These are phyloP conservation scores for Ischnus inquisitorius DNA, from an alignment of 2,888 invertebrate genomes.

Conservation along the genomic window DNA sequence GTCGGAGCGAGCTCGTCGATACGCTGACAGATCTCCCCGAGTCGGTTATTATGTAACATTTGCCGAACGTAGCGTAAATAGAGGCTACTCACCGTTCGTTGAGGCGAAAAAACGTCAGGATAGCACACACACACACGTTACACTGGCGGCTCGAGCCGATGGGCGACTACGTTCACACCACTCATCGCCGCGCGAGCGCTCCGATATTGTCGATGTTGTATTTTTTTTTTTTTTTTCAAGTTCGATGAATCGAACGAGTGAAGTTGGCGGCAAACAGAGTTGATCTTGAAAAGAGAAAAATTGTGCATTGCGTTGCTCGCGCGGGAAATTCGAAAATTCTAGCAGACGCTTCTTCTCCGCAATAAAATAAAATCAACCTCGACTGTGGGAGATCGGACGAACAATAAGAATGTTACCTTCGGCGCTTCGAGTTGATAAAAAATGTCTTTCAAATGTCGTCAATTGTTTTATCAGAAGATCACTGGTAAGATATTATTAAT, in stretches of 20 bases:
- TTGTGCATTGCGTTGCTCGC: neutral
- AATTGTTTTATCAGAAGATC: neutral
- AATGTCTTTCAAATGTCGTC: neutral
- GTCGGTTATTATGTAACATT: slow-evolving; percentile 81
- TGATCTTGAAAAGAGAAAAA: neutral
- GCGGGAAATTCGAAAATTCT: slow-evolving; percentile 3
- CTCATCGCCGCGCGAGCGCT: neutral
- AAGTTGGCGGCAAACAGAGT: neutral
- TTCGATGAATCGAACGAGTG: neutral
- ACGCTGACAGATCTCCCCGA: slow-evolving; percentile 49
- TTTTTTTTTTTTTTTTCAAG: neutral
- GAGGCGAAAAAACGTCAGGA: slow-evolving; percentile 82
- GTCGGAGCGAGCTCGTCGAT: slow-evolving; percentile 42
- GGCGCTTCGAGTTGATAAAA: neutral
- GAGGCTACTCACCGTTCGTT: slow-evolving; percentile 83
- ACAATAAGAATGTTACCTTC: neutral
- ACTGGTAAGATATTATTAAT: neutral
- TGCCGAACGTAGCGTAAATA: slow-evolving; percentile 81
- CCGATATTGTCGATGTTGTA: too few species aligned
- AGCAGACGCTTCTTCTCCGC: neutral
- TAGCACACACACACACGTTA: slow-evolving; percentile 76
- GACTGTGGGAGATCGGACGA: neutral
- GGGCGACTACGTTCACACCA: neutral
- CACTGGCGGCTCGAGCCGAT: slow-evolving; percentile 43
- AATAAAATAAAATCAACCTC: neutral